phyloP scores from a whole-genome alignment of 2,888 invertebrate genomes.

The Tetropium fuscum region DNA sequence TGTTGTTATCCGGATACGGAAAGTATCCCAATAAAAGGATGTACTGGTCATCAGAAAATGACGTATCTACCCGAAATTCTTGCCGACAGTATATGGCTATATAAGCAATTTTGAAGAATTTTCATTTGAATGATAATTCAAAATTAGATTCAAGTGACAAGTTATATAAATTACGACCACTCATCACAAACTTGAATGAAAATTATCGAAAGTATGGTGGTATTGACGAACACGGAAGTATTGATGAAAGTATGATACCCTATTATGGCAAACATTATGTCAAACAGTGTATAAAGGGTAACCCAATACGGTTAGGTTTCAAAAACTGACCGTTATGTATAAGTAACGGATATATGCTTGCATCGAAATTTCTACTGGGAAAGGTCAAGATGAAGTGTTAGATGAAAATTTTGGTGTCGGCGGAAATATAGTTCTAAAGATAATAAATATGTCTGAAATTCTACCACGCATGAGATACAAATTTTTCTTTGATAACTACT shows the following conservation, averaged over 20 bases:
- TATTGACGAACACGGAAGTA: conserved; percentile 34
- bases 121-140: not conserved
- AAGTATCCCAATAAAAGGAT: conserved; percentile 38
- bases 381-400: conserved; percentile 27
- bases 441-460: conserved; percentile 32
- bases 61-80: conserved; percentile 20
- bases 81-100: conserved; percentile 26
- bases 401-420: conserved; percentile 37
- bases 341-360: conserved; percentile 40
- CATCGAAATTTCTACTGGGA: conserved; percentile 47
- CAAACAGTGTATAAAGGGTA: conserved; percentile 45
- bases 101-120: conserved; percentile 34
- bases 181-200: conserved; percentile 29
- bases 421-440: conserved; percentile 36
- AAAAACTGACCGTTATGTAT: conserved; percentile 47
- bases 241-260: conserved; percentile 46
- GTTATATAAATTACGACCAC: conserved; percentile 38
- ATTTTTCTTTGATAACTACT: conserved; percentile 37
- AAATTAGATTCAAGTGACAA: conserved; percentile 30
- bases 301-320: conserved; percentile 47
- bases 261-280: conserved; percentile 46
- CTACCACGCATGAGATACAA: conserved; percentile 3
- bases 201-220: conserved; percentile 33
- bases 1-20: conserved; percentile 35
- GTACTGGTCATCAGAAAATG: conserved; percentile 13